Evolutionary conservation across 2,113 vertebrate species (phyloP).

Genomic region (Glareola pratincola): DNA sequence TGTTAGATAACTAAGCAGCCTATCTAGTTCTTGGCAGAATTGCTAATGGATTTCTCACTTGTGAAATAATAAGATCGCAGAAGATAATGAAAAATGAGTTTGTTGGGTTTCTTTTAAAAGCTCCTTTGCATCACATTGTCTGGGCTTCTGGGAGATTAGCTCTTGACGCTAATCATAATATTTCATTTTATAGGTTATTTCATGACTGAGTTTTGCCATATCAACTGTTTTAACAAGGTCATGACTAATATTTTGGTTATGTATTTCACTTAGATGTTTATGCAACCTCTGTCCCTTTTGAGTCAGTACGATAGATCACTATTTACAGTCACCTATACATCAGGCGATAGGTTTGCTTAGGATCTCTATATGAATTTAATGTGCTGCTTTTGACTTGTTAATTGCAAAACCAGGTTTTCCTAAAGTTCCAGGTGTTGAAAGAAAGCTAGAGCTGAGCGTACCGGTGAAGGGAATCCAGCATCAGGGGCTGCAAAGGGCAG

Average conservation of each 20-base stretch:
- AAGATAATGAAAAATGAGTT: constrained; percentile 15
- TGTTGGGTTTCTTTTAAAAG: not conserved
- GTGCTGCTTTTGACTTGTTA: not conserved
- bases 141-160: not conserved
- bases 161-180: constrained; percentile 12
- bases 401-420: not conserved
- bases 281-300: not conserved
- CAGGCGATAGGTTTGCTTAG: not conserved
- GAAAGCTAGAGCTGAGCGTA: not conserved
- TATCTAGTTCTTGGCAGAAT: constrained; percentile 13
- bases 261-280: not conserved
- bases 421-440: not conserved
- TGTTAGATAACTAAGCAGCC: constrained; percentile 18
- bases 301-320: not conserved
- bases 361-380: not conserved
- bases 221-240: constrained; percentile 7
- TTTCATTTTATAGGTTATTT: constrained; percentile 23
- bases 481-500: not conserved
- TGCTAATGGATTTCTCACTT: constrained; percentile 6
- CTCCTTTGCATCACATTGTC: not conserved
- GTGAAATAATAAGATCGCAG: constrained; percentile 21
- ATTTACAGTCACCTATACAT: not conserved
- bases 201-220: not conserved
- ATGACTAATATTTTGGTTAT: constrained; percentile 18
- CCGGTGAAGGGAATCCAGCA: not conserved